Base-by-base conservation (phyloP, 1,140 invertebrate genomes). In the Lanistes nyassanus region DNA sequence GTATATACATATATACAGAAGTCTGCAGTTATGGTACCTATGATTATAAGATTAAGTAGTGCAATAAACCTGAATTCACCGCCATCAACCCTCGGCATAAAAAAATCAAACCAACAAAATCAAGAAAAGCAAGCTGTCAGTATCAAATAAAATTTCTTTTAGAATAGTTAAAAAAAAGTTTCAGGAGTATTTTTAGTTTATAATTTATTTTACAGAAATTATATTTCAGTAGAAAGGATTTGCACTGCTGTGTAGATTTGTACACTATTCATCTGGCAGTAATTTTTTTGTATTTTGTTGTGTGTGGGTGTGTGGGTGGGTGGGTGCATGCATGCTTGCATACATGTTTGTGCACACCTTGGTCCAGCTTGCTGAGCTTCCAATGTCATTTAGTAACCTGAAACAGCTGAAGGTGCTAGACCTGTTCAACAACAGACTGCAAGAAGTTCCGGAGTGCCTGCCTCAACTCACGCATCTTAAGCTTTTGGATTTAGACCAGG, bases 331-430 rank as follows among this genome's bases (percentile, higher is more conserved):
- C n/a, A n/a, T 65, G 34, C 34, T 23, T 65, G 3, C 9, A 36
- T 65, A 11, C 34, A n/a, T 62, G 26, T 62, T 11, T 62, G 58
- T 62, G 58, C 31, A 31, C n/a, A n/a, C n/a, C n/a, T n/a, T 26
- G 75, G 82, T 79, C 34, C 60, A 87, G 86, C 55, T 87, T 3
- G 81, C 80, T n/a, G 84, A 85, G 77, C 73, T 87, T 2, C 86
- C 86, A 53, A 76, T 83, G 66, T 86, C 86, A 19, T 85, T 87
- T 66, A 65, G 64, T 47, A 75, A 84, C 23, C 68, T 87, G 56
- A 80, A 71, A 26, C 75, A 81, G 29, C 72, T 87, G 53, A 84
- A 84, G 78, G 77, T 77, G 7, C 73, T 87, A 39, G 86, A 87
- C 74, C 66, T 87, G 39, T 86, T 83, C 68, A 81, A 85, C 74